Conservation (phyloP, 2,888 invertebrate genomes). For the Cotesia congregata region DNA sequence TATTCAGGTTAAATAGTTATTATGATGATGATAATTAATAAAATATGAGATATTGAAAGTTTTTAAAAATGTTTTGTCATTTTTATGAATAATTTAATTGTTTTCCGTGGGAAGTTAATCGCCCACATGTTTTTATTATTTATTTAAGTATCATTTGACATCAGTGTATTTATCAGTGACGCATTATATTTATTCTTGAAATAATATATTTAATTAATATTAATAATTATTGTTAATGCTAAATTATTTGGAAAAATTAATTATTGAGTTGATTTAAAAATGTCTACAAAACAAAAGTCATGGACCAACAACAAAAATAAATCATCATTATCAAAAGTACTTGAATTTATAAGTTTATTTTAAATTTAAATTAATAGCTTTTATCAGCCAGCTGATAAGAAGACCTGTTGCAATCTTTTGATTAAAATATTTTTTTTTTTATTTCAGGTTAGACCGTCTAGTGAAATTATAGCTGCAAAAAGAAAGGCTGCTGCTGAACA, state of each 20-base stretch:
- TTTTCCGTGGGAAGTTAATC: background rate
- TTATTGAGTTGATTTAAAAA: conserved; percentile 1
- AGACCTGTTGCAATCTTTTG: background rate
- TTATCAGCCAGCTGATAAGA: background rate
- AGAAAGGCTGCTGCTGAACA: conserved; percentile 77
- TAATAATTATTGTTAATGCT: background rate
- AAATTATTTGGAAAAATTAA: background rate
- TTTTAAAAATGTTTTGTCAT: background rate
- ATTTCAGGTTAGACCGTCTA: conserved; percentile 67
- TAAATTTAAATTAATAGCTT: conserved; percentile 3
- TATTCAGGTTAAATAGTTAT: background rate
- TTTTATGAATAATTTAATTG: background rate
- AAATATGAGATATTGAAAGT: background rate
- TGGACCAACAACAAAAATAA: conserved; percentile 16
- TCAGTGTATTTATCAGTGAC: background rate
- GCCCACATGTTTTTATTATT: background rate
- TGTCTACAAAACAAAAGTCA: conserved; percentile 22
- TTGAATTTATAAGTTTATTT: background rate
- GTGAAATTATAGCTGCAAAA: conserved; percentile 78
- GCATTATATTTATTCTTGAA: background rate
- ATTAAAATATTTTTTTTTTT: background rate
- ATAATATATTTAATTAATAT: background rate
- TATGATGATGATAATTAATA: background rate
- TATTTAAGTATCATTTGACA: background rate
- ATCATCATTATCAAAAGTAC: conserved; percentile 29